Percentiles rank a stretch among this genome's conserved stretches.
Conservation (phyloP, 2,113 vertebrate species). For the Brachyhypopomus gauderio region DNA sequence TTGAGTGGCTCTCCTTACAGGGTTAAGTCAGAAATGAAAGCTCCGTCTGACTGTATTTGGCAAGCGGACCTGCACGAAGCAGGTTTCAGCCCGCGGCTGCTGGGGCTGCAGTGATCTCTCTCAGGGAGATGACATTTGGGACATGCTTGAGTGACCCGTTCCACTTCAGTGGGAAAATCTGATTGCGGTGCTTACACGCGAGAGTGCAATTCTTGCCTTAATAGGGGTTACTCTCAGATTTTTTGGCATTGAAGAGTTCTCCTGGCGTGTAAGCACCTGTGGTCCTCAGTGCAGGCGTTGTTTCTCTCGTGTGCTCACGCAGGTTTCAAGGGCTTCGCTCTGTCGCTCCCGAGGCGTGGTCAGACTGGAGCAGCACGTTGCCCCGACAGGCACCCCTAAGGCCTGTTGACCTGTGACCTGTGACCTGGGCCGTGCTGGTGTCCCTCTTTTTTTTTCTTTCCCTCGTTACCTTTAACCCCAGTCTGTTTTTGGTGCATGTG, state of each 20-base stretch:
- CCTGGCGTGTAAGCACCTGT: no score
- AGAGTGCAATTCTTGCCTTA: neutral
- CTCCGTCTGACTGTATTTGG: neutral
- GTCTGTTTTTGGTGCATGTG: neutral
- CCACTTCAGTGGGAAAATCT: neutral
- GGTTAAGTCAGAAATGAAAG: neutral
- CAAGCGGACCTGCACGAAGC: neutral
- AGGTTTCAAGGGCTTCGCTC: no score
- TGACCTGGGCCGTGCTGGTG: no score
- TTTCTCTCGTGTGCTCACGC: no score
- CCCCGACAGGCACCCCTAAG: no score
- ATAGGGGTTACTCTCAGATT: no score
- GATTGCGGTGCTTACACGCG: neutral
- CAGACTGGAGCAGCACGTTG: no score
- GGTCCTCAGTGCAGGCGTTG: no score
- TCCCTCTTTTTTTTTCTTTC: neutral
- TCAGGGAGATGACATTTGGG: neutral
- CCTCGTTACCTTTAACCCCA: neutral
- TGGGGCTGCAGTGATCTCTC: neutral
- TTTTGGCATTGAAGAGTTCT: no score
- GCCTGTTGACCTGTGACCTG: no score
- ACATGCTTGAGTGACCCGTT: conserved; percentile 13
- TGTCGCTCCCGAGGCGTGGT: no score
- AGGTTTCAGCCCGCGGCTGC: neutral
- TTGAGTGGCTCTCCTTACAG: neutral